Evolutionary conservation across 2,888 invertebrate species (phyloP), one percentile per base, ranked within the genome.

Genomic region (Oscheius sp.): DNA sequence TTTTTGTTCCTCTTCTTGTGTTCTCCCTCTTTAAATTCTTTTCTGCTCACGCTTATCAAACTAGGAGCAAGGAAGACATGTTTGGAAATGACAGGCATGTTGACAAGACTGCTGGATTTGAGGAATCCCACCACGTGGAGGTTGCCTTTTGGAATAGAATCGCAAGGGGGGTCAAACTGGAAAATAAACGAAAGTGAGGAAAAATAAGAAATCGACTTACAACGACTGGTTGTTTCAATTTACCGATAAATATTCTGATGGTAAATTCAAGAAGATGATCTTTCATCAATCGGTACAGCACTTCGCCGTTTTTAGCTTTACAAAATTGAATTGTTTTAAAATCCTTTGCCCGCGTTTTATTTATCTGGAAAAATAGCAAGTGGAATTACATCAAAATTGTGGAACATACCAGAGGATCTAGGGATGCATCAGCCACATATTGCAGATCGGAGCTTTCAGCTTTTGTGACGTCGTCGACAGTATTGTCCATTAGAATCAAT

Each of bases 51-150:
- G 7, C 18, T 21, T n/a, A 61, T 0, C 41, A 61, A 7, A 3
- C 18, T 23, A n/a, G 61, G 43, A 12, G n/a, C 21, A 6, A 23
- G 6, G 18, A 61, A 1, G 12, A 5, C 16, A 49, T 66, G 66
- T 5, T 49, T 49, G 7, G 66, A 66, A n/a, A 66, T 18, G 0
- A 52, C 35, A 27, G 66, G 66, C 29, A 52, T 52, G 18, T 66
- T 66, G 27, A 35, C 12, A 16, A 66, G 49, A 52, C 66, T 66
- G 16, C 29, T 29, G 1, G 55, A n/a, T 35, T 69, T 69, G 1
- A 56, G 18, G 41, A 69, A 69, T 12, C 69, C 69, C 7, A 69
- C 56, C n/a, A 53, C 27, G 23, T 55, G 27, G 1, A 69, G 41
- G 41, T 18, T 43, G 18, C 69, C 56, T 21, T 43, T 69, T 1